Evolutionary conservation across 2,797 vertebrate genomes (phyloP), one percentile per base, ranked within the genome.

Genomic region (Fistularia commersonii): DNA sequence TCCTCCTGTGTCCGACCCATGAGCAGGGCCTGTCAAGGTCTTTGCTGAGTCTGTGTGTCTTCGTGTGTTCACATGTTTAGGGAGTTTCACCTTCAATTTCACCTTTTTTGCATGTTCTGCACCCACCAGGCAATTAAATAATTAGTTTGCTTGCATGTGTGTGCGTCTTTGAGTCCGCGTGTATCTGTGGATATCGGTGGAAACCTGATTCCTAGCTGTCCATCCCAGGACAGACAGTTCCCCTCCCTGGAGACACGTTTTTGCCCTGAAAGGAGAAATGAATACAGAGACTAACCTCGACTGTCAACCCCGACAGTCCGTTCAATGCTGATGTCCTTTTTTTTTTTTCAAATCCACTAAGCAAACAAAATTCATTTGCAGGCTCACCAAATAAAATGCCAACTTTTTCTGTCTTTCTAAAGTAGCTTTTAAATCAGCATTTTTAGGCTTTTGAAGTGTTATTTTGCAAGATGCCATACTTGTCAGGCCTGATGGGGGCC

Each of bases 181-280:
- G 53, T 43, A 57, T 41, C 61, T 23, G 51, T 51, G 44, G 40
- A 65, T 50, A 54, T 67, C 57, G 12, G 62, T 43, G 62, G 87
- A 72, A 89, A 91, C 73, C 51, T 77, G 85, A 91, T 69, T 82
- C 84, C 56, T 37, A 50, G 49, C 41, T 37, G 10, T 57, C 72
- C 73, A 68, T 82, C 77, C 73, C 72, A 14, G 83, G 84, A 89
- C 85, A 86, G 82, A 84, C 81, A 82, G 81, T 80, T 62, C 53
- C 54, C 86, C 80, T 70, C 74, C 1, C 0, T 50, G 57, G 79
- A 87, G 70, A 84, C 73, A 69, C 71, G 23, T 83, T 89, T 90
- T 84, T 87, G 87, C 81, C 63, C 84, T 11, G 82, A 90, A 89
- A 88, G 88, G 77, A 80, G 87, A 91, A 90, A 91, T 89, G 51